Conservation (phyloP, 2,888 invertebrate genomes). For the Lydus trimaculatus region DNA sequence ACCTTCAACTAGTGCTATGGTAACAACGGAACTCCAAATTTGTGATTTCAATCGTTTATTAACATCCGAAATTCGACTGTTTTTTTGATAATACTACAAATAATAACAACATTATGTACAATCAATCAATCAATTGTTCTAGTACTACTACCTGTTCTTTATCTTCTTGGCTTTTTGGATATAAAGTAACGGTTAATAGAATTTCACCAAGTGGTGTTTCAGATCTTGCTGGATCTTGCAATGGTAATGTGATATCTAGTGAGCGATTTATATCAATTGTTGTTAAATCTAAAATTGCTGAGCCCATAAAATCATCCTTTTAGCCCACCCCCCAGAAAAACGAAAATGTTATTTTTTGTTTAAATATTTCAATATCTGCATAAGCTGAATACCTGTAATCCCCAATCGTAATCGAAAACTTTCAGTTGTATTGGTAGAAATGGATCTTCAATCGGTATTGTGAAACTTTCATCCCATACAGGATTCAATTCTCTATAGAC, state of each 20-base stretch:
- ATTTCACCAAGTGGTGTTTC: slow-evolving; percentile 81
- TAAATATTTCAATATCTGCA: background rate
- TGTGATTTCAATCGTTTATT: slow-evolving; percentile 89
- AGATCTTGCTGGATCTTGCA: slow-evolving; percentile 79
- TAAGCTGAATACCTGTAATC: slow-evolving; percentile 64
- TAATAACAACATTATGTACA: background rate
- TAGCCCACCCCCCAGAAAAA: too few relatives aligned
- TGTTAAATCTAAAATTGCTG: slow-evolving; percentile 83
- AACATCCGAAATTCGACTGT: slow-evolving; percentile 78
- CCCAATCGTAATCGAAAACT: slow-evolving; percentile 99
- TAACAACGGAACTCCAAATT: slow-evolving; percentile 97
- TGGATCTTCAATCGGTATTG: slow-evolving; percentile 90
- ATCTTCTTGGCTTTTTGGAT: slow-evolving; percentile 93
- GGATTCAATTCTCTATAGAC: slow-evolving; percentile 96
- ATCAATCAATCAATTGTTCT: background rate
- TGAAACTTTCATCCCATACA: slow-evolving; percentile 97
- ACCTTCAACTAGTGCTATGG: slow-evolving; percentile 95
- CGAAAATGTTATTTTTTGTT: background rate
- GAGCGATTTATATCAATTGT: slow-evolving; percentile 79
- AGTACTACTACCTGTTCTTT: slow-evolving; percentile 82
- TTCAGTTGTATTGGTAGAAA: slow-evolving; percentile 85
- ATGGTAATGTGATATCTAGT: slow-evolving; percentile 79
- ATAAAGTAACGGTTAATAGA: slow-evolving; percentile 81
- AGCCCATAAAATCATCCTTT: slow-evolving; percentile 98
- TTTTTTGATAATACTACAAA: slow-evolving; percentile 81